Evolutionary conservation across 2,113 vertebrate species (phyloP), one percentile per base, ranked within the genome.

Genomic region (Argyrosomus japonicus): DNA sequence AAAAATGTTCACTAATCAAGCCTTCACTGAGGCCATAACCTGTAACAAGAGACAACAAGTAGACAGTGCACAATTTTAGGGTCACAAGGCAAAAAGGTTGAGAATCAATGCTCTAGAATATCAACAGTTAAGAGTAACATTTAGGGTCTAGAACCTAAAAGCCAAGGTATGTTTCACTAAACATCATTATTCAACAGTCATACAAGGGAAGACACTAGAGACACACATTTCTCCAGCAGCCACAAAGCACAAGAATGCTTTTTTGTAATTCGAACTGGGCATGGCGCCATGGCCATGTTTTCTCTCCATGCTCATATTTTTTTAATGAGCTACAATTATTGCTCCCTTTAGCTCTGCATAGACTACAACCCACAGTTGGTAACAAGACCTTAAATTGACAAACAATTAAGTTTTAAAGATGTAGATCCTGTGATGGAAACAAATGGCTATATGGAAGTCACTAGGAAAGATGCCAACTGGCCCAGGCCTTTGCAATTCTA

Each of bases 261-360:
- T 58, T 65, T 51, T 58, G 32, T 60, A 40, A 68, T 81, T 48
- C 19, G 40, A 76, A 32, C 14, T 50, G 15, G 68, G 80, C 70
- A 60, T 51, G 48, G 23, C 0, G 29, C 56, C 63, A 74, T 19
- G 50, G 40, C 40, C n/a, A 10, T 50, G 64, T 64, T 77, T 73
- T 82, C 84, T 56, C 25, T 68, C 36, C 5, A 7, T 48, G 36
- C 51, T 83, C 76, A 65, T 58, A 60, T 77, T 77, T 77, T 83
- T 43, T 85, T 81, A 83, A 87, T 85, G 68, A 71, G 58, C 73
- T 54, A 13, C 40, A 25, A 51, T 67, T 79, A 51, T 63, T 57
- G 29, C 11, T 65, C 18, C 0, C 32, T 78, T 71, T 29, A 78
- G 56, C 27, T 19, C 27, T 29, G 43, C 17, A 7, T 21, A 18